Base-by-base conservation (phyloP, 2,797 vertebrate genomes). In the Falco biarmicus region DNA sequence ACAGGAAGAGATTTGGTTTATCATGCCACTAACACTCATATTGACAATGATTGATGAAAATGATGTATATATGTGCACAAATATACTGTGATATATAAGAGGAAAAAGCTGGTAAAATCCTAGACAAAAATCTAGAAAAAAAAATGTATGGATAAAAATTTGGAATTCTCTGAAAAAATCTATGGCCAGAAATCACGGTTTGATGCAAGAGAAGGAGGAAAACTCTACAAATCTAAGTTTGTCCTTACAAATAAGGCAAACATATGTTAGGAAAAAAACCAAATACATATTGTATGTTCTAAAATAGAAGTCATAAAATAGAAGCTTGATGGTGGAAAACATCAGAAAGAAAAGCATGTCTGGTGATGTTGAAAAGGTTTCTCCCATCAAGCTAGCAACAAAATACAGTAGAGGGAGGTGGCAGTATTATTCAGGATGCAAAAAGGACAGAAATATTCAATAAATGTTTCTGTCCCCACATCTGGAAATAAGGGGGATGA, bases 11-110 rank as follows among this genome's bases (percentile, higher is more conserved):
- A 63, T 89, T 65, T 79, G 77, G 48, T 87, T 96, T 84, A 61
- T 84, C 63, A 63, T 86, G 32, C 61, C 57, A 78, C 73, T 91
- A 78, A 66, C 56, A 37, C 77, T 91, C n/a, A 82, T 14, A 32
- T 76, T 96, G 92, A 90, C 88, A 89, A 19, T 92, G 85, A 95
- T 65, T 53, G 65, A 95, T 84, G 68, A 63, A 95, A 96, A 95
- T 94, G 69, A 90, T 90, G 66, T 73, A 28, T 78, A 15, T 76
- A 69, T 61, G 41, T 1, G 1, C 29, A 61, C 5, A 54, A 37
- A 51, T 80, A n/a, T 34, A 37, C 7, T 0, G 1, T 76, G 65
- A 69, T 59, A 69, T 81, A 75, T 91, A 81, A 41, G 54, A 71
- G 21, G 45, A 57, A 51, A 84, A 60, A 76, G 13, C 43, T 63